Percentiles rank a stretch among this genome's conserved stretches.
phyloP scores from a whole-genome alignment of 2,113 vertebrate species.

The Bothrops jararaca region DNA sequence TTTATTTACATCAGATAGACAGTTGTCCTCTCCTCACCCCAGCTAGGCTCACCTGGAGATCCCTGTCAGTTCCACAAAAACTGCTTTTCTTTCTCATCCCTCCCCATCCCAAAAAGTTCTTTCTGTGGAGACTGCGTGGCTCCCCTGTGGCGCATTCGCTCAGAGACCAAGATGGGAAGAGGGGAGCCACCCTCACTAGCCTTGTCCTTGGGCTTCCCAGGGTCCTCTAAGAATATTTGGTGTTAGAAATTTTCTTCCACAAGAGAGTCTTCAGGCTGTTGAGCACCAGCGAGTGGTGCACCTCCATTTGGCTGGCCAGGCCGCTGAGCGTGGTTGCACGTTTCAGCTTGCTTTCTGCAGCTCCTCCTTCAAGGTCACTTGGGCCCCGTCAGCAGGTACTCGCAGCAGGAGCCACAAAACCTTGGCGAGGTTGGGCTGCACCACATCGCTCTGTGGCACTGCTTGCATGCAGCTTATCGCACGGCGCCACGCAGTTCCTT shows the following conservation, averaged over 20 bases:
- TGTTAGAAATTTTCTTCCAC: slow-evolving; percentile 95
- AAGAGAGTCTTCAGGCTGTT: slow-evolving; percentile 95
- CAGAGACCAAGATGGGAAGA: background rate
- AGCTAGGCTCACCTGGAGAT: background rate
- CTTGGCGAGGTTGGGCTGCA: slow-evolving; percentile 95
- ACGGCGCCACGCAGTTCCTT: slow-evolving; percentile 87
- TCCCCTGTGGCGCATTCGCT: background rate
- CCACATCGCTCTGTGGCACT: slow-evolving; percentile 88
- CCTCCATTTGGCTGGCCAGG: slow-evolving; percentile 93
- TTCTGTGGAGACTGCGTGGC: background rate
- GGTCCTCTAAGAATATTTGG: slow-evolving; percentile 84
- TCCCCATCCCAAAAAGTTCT: fast-evolving
- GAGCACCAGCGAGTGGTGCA: slow-evolving; percentile 91
- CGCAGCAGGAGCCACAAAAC: slow-evolving; percentile 87
- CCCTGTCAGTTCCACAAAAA: slow-evolving; percentile 11
- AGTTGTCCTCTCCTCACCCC: slow-evolving; percentile 32
- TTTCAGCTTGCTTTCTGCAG: slow-evolving; percentile 89
- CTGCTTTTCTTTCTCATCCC: slow-evolving; percentile 8
- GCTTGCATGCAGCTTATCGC: slow-evolving; percentile 88
- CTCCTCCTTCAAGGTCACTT: slow-evolving; percentile 75
- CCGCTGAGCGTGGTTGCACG: slow-evolving; percentile 92
- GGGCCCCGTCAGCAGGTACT: slow-evolving; percentile 86
- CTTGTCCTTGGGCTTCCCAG: background rate
- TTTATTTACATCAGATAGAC: slow-evolving; percentile 70
- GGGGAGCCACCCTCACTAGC: background rate